Conservation (phyloP, 2,888 invertebrate genomes). For the Crematogaster levior region DNA sequence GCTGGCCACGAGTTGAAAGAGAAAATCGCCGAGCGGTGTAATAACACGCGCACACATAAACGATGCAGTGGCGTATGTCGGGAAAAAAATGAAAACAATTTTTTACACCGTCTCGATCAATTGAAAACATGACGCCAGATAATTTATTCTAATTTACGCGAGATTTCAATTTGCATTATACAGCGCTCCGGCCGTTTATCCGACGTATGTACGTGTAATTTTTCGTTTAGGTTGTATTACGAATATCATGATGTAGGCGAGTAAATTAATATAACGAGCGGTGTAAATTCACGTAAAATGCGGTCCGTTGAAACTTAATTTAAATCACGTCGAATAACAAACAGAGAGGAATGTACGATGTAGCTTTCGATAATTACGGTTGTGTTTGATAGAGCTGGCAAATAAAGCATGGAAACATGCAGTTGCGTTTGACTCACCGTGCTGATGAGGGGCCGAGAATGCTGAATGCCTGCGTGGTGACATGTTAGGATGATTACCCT, state of each 20-base stretch:
- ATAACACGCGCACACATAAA: constrained; percentile 29
- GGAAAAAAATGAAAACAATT: background rate
- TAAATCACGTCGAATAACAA: constrained; percentile 40
- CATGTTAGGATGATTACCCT: constrained; percentile 84
- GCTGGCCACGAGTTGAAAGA: constrained; percentile 55
- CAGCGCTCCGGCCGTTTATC: background rate
- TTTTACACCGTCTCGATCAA: background rate
- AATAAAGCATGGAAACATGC: constrained; percentile 66
- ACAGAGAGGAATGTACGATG: background rate
- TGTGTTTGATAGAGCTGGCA: constrained; percentile 71
- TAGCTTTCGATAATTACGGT: constrained; percentile 15
- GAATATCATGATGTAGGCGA: constrained; percentile 6
- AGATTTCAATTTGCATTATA: constrained; percentile 14
- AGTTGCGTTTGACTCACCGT: constrained; percentile 85
- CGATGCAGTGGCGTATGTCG: background rate
- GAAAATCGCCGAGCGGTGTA: constrained; percentile 41
- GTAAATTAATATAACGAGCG: constrained; percentile 46
- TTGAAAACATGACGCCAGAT: background rate
- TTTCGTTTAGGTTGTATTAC: constrained; percentile 24
- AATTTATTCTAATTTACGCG: constrained; percentile 28
- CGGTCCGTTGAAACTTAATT: background rate
- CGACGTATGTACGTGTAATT: constrained; percentile 24
- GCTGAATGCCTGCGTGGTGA: constrained; percentile 85
- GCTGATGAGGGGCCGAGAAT: constrained; percentile 87
- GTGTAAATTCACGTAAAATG: constrained; percentile 43